Evolutionary conservation across 37 sponge, comb jelly and placozoan species (phyloP).

Genomic region (Tethya wilhelma): DNA sequence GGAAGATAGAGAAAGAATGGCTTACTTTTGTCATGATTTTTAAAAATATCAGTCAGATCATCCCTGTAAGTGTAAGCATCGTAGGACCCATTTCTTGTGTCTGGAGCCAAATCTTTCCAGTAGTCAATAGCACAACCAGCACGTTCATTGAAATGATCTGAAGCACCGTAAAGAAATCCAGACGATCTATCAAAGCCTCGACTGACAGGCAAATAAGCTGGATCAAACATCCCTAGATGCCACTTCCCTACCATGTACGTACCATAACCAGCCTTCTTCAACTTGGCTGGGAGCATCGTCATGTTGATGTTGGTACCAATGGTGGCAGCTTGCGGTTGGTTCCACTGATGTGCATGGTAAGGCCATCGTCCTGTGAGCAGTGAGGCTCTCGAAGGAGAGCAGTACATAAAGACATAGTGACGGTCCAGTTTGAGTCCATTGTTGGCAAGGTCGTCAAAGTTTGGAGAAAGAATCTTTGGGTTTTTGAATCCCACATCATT

Average conservation of each 20-base stretch:
- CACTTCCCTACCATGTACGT: conserved; percentile 45
- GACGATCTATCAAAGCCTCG: conserved; percentile 33
- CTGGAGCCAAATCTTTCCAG: neutral
- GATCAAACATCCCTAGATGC: conserved; percentile 26
- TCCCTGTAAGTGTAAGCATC: neutral
- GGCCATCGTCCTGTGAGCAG: neutral
- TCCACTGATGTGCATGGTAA: too few relatives aligned
- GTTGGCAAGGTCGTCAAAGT: neutral
- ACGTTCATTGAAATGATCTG: conserved; percentile 12
- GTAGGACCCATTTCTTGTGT: conserved; percentile 17
- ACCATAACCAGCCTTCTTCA: conserved; percentile 20
- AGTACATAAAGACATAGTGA: neutral
- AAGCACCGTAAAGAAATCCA: conserved; percentile 15
- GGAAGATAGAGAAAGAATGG: too few relatives aligned
- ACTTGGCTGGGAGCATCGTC: conserved; percentile 38
- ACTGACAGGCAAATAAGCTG: conserved; percentile 10
- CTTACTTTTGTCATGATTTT: too few relatives aligned
- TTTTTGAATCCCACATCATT: neutral
- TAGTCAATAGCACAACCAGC: neutral
- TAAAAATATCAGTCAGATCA: conserved; percentile 1
- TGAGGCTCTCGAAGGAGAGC: neutral
- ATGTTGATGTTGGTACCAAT: too few relatives aligned
- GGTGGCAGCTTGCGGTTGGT: too few relatives aligned
- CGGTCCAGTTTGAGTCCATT: neutral
- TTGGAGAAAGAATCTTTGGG: neutral